Base-by-base conservation (phyloP, 2,113 vertebrate genomes). In the Etia nguti region DNA sequence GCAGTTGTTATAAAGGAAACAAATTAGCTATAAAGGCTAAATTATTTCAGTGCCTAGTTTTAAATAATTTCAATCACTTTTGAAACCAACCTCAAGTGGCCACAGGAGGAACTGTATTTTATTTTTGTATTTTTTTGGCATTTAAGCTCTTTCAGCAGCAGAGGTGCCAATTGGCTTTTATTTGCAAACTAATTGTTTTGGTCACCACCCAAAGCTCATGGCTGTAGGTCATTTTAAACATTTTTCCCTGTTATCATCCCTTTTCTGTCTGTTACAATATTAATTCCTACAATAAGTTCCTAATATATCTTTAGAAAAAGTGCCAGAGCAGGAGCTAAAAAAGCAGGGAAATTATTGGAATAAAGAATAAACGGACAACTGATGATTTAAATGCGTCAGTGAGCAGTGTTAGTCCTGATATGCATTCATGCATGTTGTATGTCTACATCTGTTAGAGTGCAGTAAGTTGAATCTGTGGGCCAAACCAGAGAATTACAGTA, bases 401-500 rank as follows among this genome's bases (percentile, higher is more conserved):
- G 15, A 16, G 26, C 6, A n/a, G 29, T 68, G 50, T 77, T 57
- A 46, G 50, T 82, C 31, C 41, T 31, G n/a, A 55, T 22, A 50
- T 57, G 38, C 20, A 29, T 55, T 89, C 36, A 41, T 18, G 59
- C 48, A 73, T 26, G 50, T 56, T 77, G 10, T 36, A 36, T 38
- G 5, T 79, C 48, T 55, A 52, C 70, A 36, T 86, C 56, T 56
- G 57, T 82, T 60, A 8, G 18, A 26, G 56, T 73, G 56, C 41
- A 36, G 54, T 50, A 43, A 80, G 59, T 79, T 22, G 16, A 84
- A 43, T 86, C 24, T 89, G 83, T 81, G 70, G 62, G 48, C 77
- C 4, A 26, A 90, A 88, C 10, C 48, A 26, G 70, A 89, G 87
- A 85, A 88, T 79, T 70, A 75, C 86, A 88, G 52, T 24, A 43